Conservation (phyloP, 2,888 invertebrate genomes). For the Dinocampus coccinellae region DNA sequence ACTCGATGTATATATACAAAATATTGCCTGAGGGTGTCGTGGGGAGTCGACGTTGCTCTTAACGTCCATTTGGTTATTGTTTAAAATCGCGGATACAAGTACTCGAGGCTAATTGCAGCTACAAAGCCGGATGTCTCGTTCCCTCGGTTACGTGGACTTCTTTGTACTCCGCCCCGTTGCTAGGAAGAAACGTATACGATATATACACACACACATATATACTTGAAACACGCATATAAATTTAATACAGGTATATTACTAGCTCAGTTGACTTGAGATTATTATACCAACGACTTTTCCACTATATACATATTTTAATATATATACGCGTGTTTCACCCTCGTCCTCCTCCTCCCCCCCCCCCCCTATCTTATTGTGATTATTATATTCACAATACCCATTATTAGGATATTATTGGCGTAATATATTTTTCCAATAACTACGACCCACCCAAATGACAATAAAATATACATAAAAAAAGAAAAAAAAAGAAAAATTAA, state of each 20-base stretch:
- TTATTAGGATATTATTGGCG: conserved; percentile 50
- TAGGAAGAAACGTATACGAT: background rate
- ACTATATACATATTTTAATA: background rate
- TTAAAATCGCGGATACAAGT: conserved; percentile 36
- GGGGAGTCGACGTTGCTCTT: conserved; percentile 19
- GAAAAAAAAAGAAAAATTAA: background rate
- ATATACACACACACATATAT: background rate
- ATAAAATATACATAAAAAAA: background rate
- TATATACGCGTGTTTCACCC: too few relatives aligned
- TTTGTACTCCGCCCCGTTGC: conserved; percentile 36
- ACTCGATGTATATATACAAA: background rate
- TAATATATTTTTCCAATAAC: conserved; percentile 33
- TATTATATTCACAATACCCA: conserved; percentile 37
- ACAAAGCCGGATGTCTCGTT: conserved; percentile 39
- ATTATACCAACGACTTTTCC: conserved; percentile 8
- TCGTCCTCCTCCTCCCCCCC: too few relatives aligned
- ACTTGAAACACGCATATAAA: background rate
- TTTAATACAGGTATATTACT: conserved; percentile 1
- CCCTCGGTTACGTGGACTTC: conserved; percentile 24
- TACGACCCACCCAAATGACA: background rate
- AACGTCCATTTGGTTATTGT: conserved; percentile 36
- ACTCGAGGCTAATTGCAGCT: conserved; percentile 40
- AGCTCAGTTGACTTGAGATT: too few relatives aligned
- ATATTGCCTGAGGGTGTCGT: conserved; percentile 18
- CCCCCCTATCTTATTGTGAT: background rate